Percentiles rank a stretch among this genome's conserved stretches.
These are phyloP conservation scores for Nipponacmea schrenckii DNA, from an alignment of 2,888 invertebrate genomes.

Conservation along the genomic window DNA sequence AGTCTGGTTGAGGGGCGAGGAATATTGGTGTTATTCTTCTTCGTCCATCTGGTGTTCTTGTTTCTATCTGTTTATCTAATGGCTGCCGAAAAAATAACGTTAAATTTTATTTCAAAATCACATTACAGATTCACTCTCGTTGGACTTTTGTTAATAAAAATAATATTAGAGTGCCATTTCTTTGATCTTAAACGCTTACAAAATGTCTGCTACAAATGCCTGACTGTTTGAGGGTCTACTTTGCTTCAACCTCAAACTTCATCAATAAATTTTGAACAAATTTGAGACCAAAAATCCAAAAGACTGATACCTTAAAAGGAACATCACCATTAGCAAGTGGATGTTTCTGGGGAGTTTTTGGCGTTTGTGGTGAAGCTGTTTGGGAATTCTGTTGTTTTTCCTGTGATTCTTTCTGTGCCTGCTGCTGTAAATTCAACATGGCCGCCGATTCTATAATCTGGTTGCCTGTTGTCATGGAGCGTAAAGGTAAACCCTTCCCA, in stretches of 20 bases:
- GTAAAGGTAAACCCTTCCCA: conserved; percentile 77
- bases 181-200: too few relatives aligned
- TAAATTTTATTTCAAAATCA: not conserved
- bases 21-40: conserved; percentile 96
- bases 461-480: conserved; percentile 38
- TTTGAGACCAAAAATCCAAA: not conserved
- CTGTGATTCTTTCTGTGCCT: conserved; percentile 66
- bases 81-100: conserved; percentile 39
- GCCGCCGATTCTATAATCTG: conserved; percentile 78
- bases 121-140: not conserved
- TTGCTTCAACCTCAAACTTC: too few relatives aligned
- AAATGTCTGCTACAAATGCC: too few relatives aligned
- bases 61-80: conserved; percentile 87
- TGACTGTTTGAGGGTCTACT: too few relatives aligned
- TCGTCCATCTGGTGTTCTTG: conserved; percentile 91
- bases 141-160: not conserved
- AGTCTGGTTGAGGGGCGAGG: conserved; percentile 79
- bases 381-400: conserved; percentile 19
- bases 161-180: too few relatives aligned
- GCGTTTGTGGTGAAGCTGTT: conserved; percentile 20
- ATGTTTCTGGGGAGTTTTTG: conserved; percentile 25
- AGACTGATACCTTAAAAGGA: conserved; percentile 51
- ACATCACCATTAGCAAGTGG: conserved; percentile 38
- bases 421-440: conserved; percentile 72
- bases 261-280: too few relatives aligned